Evolutionary conservation across 2,797 vertebrate species (phyloP).

Genomic region (Acanthornis magna): DNA sequence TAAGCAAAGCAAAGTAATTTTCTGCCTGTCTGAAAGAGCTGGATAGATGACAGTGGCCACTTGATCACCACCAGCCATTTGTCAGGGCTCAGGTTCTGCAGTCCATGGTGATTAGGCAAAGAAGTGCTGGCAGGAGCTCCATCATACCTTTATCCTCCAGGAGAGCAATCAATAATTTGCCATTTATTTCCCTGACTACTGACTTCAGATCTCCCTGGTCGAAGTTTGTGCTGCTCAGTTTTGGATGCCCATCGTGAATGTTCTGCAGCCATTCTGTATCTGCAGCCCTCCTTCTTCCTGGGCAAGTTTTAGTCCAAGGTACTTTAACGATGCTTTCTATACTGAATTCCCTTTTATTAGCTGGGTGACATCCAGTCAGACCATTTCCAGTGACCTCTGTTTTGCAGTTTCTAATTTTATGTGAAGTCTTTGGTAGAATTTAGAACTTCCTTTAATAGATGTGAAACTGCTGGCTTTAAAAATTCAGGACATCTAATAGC

Average conservation of each 20-base stretch:
- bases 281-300: background rate
- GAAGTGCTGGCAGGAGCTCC: background rate
- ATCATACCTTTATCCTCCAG: background rate
- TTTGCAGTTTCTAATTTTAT: conserved; percentile 47
- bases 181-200: background rate
- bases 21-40: background rate
- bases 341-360: background rate
- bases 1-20: background rate
- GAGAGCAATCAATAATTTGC: background rate
- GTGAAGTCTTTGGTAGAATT: background rate
- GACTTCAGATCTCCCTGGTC: background rate
- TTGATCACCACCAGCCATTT: background rate
- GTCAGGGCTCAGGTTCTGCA: background rate
- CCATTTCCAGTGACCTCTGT: conserved; percentile 1
- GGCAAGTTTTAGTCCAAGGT: background rate
- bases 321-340: background rate
- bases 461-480: conserved; percentile 30
- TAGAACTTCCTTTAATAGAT: conserved; percentile 20
- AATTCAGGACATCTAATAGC: background rate
- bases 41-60: background rate
- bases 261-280: background rate
- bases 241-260: background rate
- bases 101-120: background rate
- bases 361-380: conserved; percentile 14
- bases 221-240: background rate